Conservation (phyloP, 1,140 invertebrate genomes). For the Bombus waltoni region DNA sequence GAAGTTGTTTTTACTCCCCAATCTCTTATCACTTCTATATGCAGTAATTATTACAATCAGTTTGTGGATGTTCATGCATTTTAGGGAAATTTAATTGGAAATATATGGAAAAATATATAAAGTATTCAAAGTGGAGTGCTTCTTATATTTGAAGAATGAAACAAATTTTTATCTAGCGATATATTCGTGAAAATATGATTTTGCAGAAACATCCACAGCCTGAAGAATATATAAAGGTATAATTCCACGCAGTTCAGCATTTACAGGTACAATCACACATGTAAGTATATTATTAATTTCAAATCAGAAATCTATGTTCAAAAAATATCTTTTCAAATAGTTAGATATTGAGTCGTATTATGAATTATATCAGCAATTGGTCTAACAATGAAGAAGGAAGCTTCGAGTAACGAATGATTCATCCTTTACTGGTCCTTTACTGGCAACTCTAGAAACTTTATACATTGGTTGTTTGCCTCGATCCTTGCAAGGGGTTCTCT, state of each 20-base stretch:
- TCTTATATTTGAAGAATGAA: neutral
- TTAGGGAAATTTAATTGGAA: neutral
- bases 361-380: neutral
- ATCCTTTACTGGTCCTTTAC: neutral
- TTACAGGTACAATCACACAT: neutral
- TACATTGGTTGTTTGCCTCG: neutral
- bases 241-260: neutral
- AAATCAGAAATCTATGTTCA: neutral
- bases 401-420: neutral
- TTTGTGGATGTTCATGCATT: too few species aligned
- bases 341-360: neutral
- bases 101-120: neutral
- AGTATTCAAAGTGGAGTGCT: neutral
- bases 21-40: too few species aligned
- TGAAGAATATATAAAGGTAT: too few species aligned
- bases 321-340: neutral
- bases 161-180: neutral
- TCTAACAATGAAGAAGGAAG: neutral
- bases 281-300: neutral
- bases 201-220: too few species aligned
- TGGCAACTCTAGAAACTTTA: neutral
- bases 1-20: neutral
- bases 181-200: too few species aligned
- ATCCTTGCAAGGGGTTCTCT: neutral
- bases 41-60: too few species aligned